Base-by-base conservation (phyloP, 2,888 invertebrate genomes). In the Molanna angustata region DNA sequence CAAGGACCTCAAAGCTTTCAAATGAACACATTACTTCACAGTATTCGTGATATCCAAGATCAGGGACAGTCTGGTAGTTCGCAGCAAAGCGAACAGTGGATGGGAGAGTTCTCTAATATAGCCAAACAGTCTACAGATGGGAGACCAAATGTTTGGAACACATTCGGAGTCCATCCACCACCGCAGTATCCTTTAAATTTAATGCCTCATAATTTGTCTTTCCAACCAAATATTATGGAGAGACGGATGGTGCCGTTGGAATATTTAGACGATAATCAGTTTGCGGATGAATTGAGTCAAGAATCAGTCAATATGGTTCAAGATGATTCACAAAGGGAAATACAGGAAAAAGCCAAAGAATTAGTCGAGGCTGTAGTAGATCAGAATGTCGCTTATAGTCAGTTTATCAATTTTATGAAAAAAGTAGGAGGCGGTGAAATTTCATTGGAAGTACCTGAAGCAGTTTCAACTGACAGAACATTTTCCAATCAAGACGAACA, bases 341-440 rank as follows among this genome's bases (percentile, higher is more conserved):
- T 82, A 2, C 74, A 73, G 66, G 70, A 77, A 47, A 78, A 78
- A 61, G 80, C 80, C 7, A 76, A 78, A 59, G 83, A 83, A 63
- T 74, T 84, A 64, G 77, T 82, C 20, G 69, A 72, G 43, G 73
- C 79, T 41, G 78, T 81, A 2, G 74, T 79, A 62, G 84, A 88
- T 70, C 80, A 85, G 58, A 84, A 86, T 65, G 78, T 85, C 62
- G 84, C 83, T 17, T 85, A 87, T 66, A 88, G 87, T 49, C 79
- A 90, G 79, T 91, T 92, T 65, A 86, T 90, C 85, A 86, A 84
- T 64, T 91, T 90, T 66, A 90, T 92, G 84, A 83, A 84, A 64
- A 84, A 84, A 71, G 82, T 88, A 53, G 84, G 85, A 65, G 81
- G 84, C 63, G 84, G 83, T 35, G 84, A 85, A 60, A 69, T 80